phyloP scores from a whole-genome alignment of 2,888 invertebrate genomes.

The Aricia artaxerxes region DNA sequence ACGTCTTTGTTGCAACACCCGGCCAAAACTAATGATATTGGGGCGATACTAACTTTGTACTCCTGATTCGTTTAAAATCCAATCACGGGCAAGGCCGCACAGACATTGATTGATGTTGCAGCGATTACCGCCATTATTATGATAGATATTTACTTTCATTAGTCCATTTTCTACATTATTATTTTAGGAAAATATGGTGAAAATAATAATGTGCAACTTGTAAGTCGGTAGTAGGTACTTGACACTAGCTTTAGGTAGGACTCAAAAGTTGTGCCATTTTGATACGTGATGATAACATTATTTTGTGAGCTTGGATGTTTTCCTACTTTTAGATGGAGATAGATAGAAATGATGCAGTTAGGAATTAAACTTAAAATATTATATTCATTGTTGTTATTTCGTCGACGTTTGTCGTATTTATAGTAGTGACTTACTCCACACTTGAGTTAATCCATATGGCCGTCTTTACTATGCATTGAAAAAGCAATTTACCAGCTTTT shows the following conservation, averaged over 20 bases:
- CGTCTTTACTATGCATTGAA: background rate
- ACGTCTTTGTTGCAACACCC: background rate
- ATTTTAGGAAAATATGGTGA: background rate
- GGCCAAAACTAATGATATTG: conserved; percentile 11
- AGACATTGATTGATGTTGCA: conserved; percentile 29
- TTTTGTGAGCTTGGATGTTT: no score
- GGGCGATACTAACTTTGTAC: conserved; percentile 11
- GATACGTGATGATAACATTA: no score
- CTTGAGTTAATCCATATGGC: background rate
- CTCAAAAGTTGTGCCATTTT: no score
- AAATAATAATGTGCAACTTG: background rate
- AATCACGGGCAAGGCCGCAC: conserved; percentile 18
- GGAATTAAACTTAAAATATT: no score
- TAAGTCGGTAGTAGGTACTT: background rate
- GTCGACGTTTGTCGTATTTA: no score
- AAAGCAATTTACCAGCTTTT: background rate
- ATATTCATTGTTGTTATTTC: no score
- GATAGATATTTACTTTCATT: conserved; percentile 29
- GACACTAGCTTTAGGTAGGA: no score
- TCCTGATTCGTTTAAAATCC: conserved; percentile 27
- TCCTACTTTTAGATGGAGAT: no score
- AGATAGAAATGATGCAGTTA: no score
- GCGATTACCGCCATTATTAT: conserved; percentile 20
- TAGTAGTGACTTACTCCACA: no score
- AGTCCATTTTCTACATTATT: background rate